Evolutionary conservation across 2,888 invertebrate species (phyloP), one percentile per base, ranked within the genome.

Genomic region (Tipula confusa): DNA sequence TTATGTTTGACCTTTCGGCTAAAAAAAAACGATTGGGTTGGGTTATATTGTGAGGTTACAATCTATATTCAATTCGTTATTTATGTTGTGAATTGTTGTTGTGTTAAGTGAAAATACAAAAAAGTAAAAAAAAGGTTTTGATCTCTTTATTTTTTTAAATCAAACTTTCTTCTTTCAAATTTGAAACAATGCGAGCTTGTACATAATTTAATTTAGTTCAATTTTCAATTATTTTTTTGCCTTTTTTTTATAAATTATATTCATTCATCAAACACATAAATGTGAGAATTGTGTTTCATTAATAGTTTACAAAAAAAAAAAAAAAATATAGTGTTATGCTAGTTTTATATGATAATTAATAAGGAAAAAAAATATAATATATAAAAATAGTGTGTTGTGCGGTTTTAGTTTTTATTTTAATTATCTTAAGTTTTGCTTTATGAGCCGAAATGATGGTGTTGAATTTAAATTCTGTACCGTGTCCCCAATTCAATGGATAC

Each of bases 401-500:
- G 24, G 64, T 64, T 43, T 64, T 43, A 43, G n/a, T n/a, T 64
- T 64, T n/a, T 1, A 24, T 64, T 64, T 64, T 64, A 24, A 64
- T 24, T 64, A 48, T 18, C 9, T 24, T 24, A 24, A 64, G 64
- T 64, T 18, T 64, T 6, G 24, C 9, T 64, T 2, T 24, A 64
- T 24, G 24, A 64, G 64, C 29, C 29, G 80, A 29, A 84, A 86
- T 83, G 84, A 85, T 86, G 86, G 86, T 86, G 82, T 84, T 86
- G 24, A 86, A 85, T 84, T 84, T 86, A 81, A 85, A 83, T 83
- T 83, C 85, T 24, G 83, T 85, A 33, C 85, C 85, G 29, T 80
- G 80, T 13, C 80, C 24, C 84, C 86, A 82, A 85, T 85, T 82
- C 83, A 84, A 83, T 86, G 85, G 85, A 86, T 80, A 80, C 31